Evolutionary conservation across 1,140 invertebrate species (phyloP).

Genomic region (Drepana arcuata): DNA sequence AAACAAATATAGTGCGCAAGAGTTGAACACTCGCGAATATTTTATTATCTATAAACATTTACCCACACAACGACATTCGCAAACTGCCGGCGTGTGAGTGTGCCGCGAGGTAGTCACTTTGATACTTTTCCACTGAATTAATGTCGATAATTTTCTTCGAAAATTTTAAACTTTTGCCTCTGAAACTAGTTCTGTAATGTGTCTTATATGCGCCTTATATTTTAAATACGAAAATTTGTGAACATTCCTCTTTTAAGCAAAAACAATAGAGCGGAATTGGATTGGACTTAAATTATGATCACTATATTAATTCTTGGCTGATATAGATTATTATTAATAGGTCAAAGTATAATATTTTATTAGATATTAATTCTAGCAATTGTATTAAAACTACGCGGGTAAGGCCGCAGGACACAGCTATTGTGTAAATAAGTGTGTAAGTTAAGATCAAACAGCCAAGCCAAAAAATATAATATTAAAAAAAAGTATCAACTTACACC

Average conservation of each 20-base stretch:
- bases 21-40: slow-evolving; percentile 53
- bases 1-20: slow-evolving; percentile 49
- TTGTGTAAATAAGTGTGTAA: too few species aligned
- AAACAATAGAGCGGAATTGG: too few species aligned
- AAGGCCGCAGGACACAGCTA: too few species aligned
- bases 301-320: too few species aligned
- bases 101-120: slow-evolving; percentile 8
- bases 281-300: too few species aligned
- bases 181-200: slow-evolving; percentile 5
- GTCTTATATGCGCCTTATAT: too few species aligned
- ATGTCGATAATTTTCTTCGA: neutral
- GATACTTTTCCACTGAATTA: neutral
- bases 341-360: neutral
- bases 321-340: too few species aligned
- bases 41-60: slow-evolving; percentile 49
- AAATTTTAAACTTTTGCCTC: slow-evolving; percentile 2
- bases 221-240: too few species aligned
- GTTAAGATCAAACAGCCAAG: too few species aligned
- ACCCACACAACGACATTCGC: too few species aligned
- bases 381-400: too few species aligned
- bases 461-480: neutral
- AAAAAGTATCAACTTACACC: slow-evolving; percentile 18
- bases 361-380: neutral
- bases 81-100: slow-evolving; percentile 7
- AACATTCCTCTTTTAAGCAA: too few species aligned